Base-by-base conservation (phyloP, 2,797 vertebrate genomes). In the Characodon lateralis region DNA sequence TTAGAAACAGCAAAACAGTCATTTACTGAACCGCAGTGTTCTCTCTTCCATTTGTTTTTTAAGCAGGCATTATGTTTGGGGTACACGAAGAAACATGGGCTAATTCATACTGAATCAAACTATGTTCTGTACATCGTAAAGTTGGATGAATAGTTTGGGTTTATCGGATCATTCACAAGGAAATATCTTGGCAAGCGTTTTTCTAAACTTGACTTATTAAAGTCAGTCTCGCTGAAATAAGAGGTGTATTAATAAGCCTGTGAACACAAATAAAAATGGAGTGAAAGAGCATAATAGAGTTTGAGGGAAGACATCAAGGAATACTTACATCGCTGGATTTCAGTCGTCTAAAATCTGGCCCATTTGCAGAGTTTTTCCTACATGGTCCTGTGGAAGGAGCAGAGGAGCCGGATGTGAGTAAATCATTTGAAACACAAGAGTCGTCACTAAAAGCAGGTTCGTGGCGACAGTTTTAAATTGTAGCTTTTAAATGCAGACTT, bases 321-420 rank as follows among this genome's bases (percentile, higher is more conserved):
- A 81, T 41, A 92, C 93, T 92, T 85, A 93, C 93, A 48, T 12
- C 1, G 70, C 65, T 80, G 0, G 43, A 73, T 71, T 89, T 93
- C 48, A 83, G 78, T 10, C 0, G 74, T 66, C 80, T 82, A 12
- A 74, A 59, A 2, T 87, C 79, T 0, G 50, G 58, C 18, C 2
- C 0, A 18, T 78, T 88, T 51, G 66, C 6, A 0, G 35, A 7
- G 74, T 50, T 86, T 82, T 58, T 78, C 35, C 16, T 77, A 78
- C 59, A 24, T 0, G 74, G 7, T 24, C 79, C 92, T 93, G 83
- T 50, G 72, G 1, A 10, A 55, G 73, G 73, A 81, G 39, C 8
- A 82, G 41, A 73, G 46, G 2, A 77, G 28, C 26, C 43, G 51
- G 3, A 78, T 7, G 26, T 20, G 50, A 13, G 20, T 43, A 51